Percentiles rank a stretch among this genome's conserved stretches.
Evolutionary conservation across 1,140 invertebrate genomes (phyloP).

Genomic region (Bathynomus jamesi): DNA sequence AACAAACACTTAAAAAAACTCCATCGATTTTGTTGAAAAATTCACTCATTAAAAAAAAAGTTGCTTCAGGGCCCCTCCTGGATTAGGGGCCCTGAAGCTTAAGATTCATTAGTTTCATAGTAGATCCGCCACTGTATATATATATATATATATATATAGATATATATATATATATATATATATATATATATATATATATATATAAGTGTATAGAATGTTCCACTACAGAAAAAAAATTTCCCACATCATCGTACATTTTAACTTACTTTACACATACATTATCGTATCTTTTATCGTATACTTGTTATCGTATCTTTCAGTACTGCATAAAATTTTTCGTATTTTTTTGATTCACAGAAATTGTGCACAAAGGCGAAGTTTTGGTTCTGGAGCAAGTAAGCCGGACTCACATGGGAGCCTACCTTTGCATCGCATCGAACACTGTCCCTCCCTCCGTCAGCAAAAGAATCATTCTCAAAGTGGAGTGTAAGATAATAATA

Average conservation of each 20-base stretch:
- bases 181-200: no score
- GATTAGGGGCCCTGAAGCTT: no score
- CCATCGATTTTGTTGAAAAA: no score
- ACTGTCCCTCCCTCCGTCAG: constrained; percentile 80
- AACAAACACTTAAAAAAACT: no score
- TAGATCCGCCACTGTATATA: no score
- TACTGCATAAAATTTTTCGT: not conserved
- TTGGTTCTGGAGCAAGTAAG: constrained; percentile 66
- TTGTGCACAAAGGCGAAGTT: constrained; percentile 51
- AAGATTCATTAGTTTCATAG: no score
- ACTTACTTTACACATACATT: not conserved
- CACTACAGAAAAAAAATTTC: no score
- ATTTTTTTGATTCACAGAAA: not conserved
- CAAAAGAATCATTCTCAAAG: constrained; percentile 71
- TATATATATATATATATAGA: no score
- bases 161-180: no score
- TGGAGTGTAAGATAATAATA: constrained; percentile 66
- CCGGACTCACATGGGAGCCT: constrained; percentile 73
- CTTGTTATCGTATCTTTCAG: not conserved
- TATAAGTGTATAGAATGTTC: no score
- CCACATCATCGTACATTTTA: not conserved
- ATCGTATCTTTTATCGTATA: not conserved
- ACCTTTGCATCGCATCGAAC: constrained; percentile 77
- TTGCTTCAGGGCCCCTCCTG: no score
- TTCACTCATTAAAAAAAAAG: no score